These are phyloP conservation scores for Proisotoma minuta DNA, from an alignment of 2,888 invertebrate genomes.

Conservation along the genomic window DNA sequence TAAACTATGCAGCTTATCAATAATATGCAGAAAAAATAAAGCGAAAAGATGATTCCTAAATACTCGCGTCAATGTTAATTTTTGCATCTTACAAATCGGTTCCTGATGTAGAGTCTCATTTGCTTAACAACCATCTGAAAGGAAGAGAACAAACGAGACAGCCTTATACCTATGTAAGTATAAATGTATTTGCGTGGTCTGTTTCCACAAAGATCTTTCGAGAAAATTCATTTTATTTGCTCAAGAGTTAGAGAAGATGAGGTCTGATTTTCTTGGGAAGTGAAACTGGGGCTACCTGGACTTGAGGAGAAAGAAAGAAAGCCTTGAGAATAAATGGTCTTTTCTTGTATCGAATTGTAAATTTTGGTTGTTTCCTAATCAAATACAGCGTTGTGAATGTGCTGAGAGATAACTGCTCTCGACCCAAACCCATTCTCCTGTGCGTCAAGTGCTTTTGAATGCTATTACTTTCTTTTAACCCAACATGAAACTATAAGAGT, in stretches of 20 bases:
- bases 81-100: no score
- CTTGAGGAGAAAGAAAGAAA: not conserved
- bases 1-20: no score
- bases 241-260: not conserved
- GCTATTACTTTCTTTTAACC: not conserved
- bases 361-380: constrained; percentile 5
- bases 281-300: not conserved
- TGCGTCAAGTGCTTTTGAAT: not conserved
- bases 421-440: not conserved
- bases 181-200: no score
- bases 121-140: no score
- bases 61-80: no score
- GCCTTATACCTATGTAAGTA: no score
- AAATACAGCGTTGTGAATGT: not conserved
- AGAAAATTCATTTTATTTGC: not conserved
- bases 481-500: not conserved
- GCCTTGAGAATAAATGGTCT: constrained; percentile 29
- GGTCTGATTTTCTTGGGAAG: not conserved
- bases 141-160: no score
- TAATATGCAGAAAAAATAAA: no score
- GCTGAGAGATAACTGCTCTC: not conserved
- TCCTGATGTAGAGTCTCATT: no score
- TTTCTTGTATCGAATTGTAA: constrained; percentile 28
- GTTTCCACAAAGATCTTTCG: not conserved
- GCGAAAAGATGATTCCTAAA: no score